Evolutionary conservation across 2,113 vertebrate genomes (phyloP).

Genomic region (Phainopepla nitens): DNA sequence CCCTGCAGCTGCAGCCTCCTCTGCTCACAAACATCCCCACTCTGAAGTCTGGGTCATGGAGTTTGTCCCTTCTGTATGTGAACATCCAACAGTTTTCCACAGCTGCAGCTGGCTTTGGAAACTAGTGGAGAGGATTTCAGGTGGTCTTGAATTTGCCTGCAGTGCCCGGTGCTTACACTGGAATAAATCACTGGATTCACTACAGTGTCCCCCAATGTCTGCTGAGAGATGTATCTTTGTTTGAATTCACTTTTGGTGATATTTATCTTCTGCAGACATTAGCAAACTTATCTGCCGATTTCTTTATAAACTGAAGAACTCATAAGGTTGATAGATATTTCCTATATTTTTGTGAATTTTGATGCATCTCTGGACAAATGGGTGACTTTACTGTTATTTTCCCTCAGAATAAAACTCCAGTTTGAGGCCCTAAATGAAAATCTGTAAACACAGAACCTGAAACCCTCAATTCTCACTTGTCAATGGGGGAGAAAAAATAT

Average conservation of each 20-base stretch:
- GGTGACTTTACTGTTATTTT: neutral
- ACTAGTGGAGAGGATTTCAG: neutral
- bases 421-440: neutral
- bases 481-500: neutral
- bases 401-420: neutral
- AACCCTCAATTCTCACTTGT: neutral
- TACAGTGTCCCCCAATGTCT: accelerated
- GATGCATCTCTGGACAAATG: neutral
- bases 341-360: neutral
- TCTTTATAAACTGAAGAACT: neutral
- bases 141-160: neutral
- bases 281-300: neutral
- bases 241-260: neutral
- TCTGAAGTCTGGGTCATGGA: neutral
- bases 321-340: neutral
- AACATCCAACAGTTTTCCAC: neutral
- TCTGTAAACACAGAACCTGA: neutral
- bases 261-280: neutral
- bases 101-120: neutral
- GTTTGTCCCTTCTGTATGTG: accelerated
- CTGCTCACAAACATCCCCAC: neutral
- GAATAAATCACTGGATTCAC: neutral
- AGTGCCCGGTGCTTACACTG: neutral
- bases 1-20: neutral
- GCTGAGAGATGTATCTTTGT: neutral